A percentile compares a stretch with the other conserved stretches of the same genome.
phyloP scores from a whole-genome alignment of 2,888 invertebrate genomes.

The Drosophila acutilabella region DNA sequence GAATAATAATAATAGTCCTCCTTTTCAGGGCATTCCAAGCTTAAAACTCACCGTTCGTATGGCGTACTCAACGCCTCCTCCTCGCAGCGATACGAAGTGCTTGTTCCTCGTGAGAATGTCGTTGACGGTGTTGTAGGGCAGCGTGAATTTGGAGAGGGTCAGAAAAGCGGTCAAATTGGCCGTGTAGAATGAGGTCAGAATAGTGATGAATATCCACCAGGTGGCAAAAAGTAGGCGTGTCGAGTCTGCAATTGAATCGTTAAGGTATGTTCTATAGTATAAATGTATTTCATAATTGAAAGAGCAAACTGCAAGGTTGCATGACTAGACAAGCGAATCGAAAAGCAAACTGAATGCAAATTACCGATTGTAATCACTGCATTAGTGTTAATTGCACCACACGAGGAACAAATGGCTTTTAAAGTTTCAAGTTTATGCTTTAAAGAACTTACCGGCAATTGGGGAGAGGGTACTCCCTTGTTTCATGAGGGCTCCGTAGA shows the following conservation, averaged over 20 bases:
- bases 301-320: constrained; percentile 58
- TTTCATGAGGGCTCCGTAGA: constrained; percentile 93
- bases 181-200: constrained; percentile 95
- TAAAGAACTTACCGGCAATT: constrained; percentile 87
- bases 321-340: constrained; percentile 42
- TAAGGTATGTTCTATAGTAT: constrained; percentile 1
- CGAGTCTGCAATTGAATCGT: constrained; percentile 87
- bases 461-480: constrained; percentile 94
- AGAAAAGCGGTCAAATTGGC: constrained; percentile 96
- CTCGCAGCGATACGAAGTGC: constrained; percentile 90
- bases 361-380: constrained; percentile 61
- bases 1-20: too few relatives aligned
- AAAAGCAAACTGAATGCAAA: constrained; percentile 30
- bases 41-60: constrained; percentile 86
- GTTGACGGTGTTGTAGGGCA: constrained; percentile 90
- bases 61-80: constrained; percentile 89
- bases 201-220: constrained; percentile 96
- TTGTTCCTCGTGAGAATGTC: constrained; percentile 89
- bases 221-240: constrained; percentile 93
- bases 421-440: background rate
- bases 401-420: background rate
- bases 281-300: constrained; percentile 49
- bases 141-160: constrained; percentile 93
- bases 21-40: too few relatives aligned
- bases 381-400: constrained; percentile 63